A percentile compares a stretch with the other conserved stretches of the same genome.
phyloP scores from a whole-genome alignment of 2,797 vertebrate species.

The Luscinia megarhynchos region DNA sequence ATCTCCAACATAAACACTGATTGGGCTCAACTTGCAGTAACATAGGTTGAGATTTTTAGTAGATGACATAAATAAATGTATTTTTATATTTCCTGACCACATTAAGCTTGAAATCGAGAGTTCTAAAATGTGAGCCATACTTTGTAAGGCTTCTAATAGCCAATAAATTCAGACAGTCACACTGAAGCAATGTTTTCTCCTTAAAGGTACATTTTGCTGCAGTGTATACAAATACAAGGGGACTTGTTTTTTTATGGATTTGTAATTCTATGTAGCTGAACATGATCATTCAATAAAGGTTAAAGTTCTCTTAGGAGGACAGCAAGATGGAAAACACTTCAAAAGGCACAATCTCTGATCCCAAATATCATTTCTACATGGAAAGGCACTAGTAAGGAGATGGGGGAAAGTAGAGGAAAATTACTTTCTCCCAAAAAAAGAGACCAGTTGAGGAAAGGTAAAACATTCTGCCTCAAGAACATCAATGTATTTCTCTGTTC shows the following conservation, averaged over 20 bases:
- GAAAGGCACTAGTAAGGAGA: conserved; percentile 4
- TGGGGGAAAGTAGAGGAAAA: not conserved
- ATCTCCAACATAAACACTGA: conserved; percentile 70
- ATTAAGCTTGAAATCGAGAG: conserved; percentile 61
- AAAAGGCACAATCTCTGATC: not conserved
- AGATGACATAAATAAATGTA: conserved; percentile 75
- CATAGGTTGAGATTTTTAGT: conserved; percentile 70
- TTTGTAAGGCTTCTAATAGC: conserved; percentile 59
- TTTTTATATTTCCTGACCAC: conserved; percentile 72
- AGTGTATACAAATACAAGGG: conserved; percentile 29
- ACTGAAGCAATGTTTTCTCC: conserved; percentile 68
- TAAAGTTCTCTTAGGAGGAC: conserved; percentile 43
- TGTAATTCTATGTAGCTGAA: conserved; percentile 55
- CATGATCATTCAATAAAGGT: conserved; percentile 44
- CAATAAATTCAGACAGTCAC: conserved; percentile 62
- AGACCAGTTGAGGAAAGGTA: not conserved
- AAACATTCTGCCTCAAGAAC: not conserved
- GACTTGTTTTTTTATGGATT: conserved; percentile 21
- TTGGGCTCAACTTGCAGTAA: conserved; percentile 20
- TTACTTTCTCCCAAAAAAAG: not conserved
- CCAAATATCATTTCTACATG: conserved; percentile 47
- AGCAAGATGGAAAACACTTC: conserved; percentile 64
- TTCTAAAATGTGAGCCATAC: conserved; percentile 53
- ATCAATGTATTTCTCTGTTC: not conserved
- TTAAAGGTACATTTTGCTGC: conserved; percentile 52